Conservation (phyloP, 2,888 invertebrate species). For the Epistrophe eligans region DNA sequence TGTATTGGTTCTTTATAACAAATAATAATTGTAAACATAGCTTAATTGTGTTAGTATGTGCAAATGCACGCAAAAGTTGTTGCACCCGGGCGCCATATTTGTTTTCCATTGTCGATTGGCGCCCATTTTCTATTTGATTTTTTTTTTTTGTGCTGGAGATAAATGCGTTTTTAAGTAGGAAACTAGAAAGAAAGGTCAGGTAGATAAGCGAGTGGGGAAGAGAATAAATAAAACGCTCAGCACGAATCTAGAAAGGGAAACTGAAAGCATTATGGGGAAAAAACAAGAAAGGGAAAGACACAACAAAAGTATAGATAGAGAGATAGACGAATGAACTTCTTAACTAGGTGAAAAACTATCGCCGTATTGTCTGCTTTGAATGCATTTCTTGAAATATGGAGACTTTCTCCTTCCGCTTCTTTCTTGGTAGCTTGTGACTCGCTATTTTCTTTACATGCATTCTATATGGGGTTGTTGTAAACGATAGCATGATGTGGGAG, state of each 20-base stretch:
- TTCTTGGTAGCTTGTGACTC: not conserved
- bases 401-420: slow-evolving; percentile 55
- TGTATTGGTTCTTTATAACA: slow-evolving; percentile 23
- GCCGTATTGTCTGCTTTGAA: slow-evolving; percentile 59
- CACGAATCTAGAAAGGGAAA: slow-evolving; percentile 67
- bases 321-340: slow-evolving; percentile 70
- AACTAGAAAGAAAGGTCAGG: slow-evolving; percentile 69
- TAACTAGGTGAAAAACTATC: slow-evolving; percentile 76
- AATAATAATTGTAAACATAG: slow-evolving; percentile 61
- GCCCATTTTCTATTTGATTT: slow-evolving; percentile 65
- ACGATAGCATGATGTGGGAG: not conserved
- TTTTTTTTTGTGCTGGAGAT: slow-evolving; percentile 30
- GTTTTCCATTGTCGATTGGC: slow-evolving; percentile 65
- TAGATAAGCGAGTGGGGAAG: slow-evolving; percentile 41
- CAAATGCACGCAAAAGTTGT: slow-evolving; percentile 66
- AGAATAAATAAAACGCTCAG: slow-evolving; percentile 6
- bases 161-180: slow-evolving; percentile 49
- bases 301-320: slow-evolving; percentile 31
- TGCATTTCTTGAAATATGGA: slow-evolving; percentile 55
- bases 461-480: not conserved
- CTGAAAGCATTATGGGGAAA: slow-evolving; percentile 48
- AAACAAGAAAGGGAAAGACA: slow-evolving; percentile 58
- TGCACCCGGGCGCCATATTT: slow-evolving; percentile 71
- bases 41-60: slow-evolving; percentile 40
- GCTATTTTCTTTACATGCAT: slow-evolving; percentile 15